Base-by-base conservation (phyloP, 2,113 vertebrate species). In the Jacana jacana region DNA sequence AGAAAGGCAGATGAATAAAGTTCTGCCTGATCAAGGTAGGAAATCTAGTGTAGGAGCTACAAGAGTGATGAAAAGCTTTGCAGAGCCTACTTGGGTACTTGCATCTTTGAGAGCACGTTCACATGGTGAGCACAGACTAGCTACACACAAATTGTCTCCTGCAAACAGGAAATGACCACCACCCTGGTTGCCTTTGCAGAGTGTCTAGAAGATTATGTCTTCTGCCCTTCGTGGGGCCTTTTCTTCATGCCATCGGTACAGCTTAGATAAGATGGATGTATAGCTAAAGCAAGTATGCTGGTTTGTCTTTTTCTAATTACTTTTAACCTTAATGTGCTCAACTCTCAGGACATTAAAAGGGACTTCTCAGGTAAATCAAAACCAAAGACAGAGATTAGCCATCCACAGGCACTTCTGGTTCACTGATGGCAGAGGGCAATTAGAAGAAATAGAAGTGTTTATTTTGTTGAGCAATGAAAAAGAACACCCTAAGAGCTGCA, bases 381-480 rank as follows among this genome's bases (percentile, higher is more conserved):
- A 51, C 7, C 27, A 63, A 44, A 52, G 19, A 7, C 11, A 66
- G 19, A 73, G 5, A 11, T 61, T 5, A 61, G 22, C 31, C 7
- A 12, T 3, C 31, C 7, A 12, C 2, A 8, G 31, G 2, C 2
- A 1, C 4, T 81, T 40, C 8, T 71, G 51, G 18, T 40, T 54
- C 37, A 15, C 6, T 48, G 31, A 37, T 18, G 28, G 33, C n/a
- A 76, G 22, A 87, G 19, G 19, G 22, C 17, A 48, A 40, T 40
- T 81, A 61, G 37, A 89, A 82, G 33, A 91, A 79, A 5, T 44
- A 31, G 7, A 4, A 15, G 31, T 49, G 17, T 6, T 40, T 42
- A 33, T 72, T 89, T 69, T 72, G 7, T 37, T 54, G 37, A 82
- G 71, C 37, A 48, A 9, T 48, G 42, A 33, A 84, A 73, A 88